Conservation (phyloP, 2,113 vertebrate genomes). For the Cryptomyrus ogoouensis region DNA sequence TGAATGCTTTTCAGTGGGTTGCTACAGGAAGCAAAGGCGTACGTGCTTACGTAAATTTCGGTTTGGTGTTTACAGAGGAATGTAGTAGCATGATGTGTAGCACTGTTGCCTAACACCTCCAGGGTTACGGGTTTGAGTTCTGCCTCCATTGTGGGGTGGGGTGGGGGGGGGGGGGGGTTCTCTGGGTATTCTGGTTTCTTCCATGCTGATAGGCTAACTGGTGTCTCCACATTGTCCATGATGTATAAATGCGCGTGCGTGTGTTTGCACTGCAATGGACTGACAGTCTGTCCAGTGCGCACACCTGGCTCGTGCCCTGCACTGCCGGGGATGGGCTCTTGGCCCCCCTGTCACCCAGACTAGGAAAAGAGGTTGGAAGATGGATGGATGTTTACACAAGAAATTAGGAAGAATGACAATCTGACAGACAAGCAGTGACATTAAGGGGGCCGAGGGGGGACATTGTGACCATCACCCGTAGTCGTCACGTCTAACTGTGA, state of each 20-base stretch:
- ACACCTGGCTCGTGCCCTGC: neutral
- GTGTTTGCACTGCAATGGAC: neutral
- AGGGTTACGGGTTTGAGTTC: neutral
- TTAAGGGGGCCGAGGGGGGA: neutral
- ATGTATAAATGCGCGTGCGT: neutral
- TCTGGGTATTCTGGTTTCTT: neutral
- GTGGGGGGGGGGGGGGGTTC: too few species aligned
- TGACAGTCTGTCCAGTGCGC: neutral
- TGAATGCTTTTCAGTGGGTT: neutral
- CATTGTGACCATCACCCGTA: neutral
- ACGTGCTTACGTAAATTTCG: neutral
- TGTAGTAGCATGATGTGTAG: neutral
- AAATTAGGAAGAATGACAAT: neutral
- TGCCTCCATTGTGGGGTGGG: neutral
- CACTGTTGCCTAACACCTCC: neutral
- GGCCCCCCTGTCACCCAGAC: neutral
- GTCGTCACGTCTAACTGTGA: neutral
- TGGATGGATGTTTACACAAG: neutral
- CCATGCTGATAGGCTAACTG: neutral
- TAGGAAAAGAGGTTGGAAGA: neutral
- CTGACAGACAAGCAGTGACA: neutral
- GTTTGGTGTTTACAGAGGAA: neutral
- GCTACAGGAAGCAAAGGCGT: neutral
- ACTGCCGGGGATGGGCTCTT: neutral
- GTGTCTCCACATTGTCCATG: neutral